These are phyloP conservation scores for Rutpela maculata DNA, from an alignment of 2,888 invertebrate genomes.

Conservation along the genomic window DNA sequence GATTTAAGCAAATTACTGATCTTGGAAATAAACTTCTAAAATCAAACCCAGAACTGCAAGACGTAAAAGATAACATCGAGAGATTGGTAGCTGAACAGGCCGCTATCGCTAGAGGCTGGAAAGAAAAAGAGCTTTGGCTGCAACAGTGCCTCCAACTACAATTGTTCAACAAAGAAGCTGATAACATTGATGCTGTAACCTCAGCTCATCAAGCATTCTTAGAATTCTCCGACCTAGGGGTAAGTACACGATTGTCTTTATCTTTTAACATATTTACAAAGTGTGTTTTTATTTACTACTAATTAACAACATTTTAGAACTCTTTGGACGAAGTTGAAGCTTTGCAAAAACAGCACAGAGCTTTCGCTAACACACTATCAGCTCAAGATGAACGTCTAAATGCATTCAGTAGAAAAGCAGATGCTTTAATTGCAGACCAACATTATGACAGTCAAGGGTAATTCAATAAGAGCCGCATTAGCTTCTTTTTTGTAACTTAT, in stretches of 20 bases:
- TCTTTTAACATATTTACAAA: slow-evolving; percentile 19
- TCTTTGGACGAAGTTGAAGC: slow-evolving; percentile 95
- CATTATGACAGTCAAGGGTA: slow-evolving; percentile 90
- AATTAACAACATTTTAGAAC: slow-evolving; percentile 75
- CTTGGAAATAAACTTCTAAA: slow-evolving; percentile 85
- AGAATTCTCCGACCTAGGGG: slow-evolving; percentile 91
- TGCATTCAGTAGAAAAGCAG: slow-evolving; percentile 88
- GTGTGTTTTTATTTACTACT: slow-evolving; percentile 3
- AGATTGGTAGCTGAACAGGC: slow-evolving; percentile 85
- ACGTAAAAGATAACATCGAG: slow-evolving; percentile 86
- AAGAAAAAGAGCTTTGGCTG: slow-evolving; percentile 89
- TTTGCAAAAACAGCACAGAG: slow-evolving; percentile 92
- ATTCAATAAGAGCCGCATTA: slow-evolving; percentile 61
- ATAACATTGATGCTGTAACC: slow-evolving; percentile 96
- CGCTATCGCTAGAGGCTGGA: slow-evolving; percentile 87
- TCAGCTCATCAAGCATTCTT: slow-evolving; percentile 96
- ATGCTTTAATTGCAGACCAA: slow-evolving; percentile 84
- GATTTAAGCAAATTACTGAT: slow-evolving; percentile 87
- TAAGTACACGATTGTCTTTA: slow-evolving; percentile 72
- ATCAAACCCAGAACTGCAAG: slow-evolving; percentile 84
- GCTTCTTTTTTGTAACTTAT: slow-evolving; percentile 23
- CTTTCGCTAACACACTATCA: slow-evolving; percentile 92
- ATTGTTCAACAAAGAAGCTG: slow-evolving; percentile 95
- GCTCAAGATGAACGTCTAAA: slow-evolving; percentile 95
- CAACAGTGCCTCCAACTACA: slow-evolving; percentile 93